Conservation (phyloP, 2,113 vertebrate genomes). For the Hystrix cristata region DNA sequence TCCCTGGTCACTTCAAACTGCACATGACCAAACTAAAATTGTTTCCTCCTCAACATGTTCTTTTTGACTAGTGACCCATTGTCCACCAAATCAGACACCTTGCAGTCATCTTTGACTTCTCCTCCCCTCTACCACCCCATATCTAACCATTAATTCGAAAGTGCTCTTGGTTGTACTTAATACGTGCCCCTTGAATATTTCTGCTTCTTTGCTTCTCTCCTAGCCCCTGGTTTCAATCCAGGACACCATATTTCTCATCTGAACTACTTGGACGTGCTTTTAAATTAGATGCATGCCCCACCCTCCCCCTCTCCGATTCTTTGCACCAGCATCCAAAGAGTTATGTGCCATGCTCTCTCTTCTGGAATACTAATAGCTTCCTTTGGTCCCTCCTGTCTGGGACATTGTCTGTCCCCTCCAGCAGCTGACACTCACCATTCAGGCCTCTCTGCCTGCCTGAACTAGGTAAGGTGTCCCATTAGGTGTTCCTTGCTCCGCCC, state of each 20-base stretch:
- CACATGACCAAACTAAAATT: neutral
- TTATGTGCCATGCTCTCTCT: neutral
- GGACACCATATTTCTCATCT: neutral
- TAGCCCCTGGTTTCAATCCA: neutral
- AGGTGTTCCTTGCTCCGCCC: accelerated
- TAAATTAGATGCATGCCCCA: accelerated
- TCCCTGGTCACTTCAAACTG: neutral
- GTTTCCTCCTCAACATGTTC: neutral
- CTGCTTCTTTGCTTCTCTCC: neutral
- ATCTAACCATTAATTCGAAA: neutral
- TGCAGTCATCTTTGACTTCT: neutral
- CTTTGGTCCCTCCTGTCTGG: neutral
- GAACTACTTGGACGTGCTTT: neutral
- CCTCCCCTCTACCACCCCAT: neutral
- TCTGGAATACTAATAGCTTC: neutral
- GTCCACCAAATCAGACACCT: neutral
- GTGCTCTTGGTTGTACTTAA: neutral
- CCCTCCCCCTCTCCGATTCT: neutral
- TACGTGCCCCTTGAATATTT: neutral
- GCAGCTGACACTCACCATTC: neutral
- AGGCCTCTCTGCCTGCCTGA: neutral
- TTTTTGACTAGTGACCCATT: neutral
- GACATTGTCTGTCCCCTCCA: neutral
- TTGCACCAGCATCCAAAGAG: neutral
- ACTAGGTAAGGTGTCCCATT: neutral